Evolutionary conservation across 2,797 vertebrate genomes (phyloP), one percentile per base, ranked within the genome.

Genomic region (Acipenser ruthenus): DNA sequence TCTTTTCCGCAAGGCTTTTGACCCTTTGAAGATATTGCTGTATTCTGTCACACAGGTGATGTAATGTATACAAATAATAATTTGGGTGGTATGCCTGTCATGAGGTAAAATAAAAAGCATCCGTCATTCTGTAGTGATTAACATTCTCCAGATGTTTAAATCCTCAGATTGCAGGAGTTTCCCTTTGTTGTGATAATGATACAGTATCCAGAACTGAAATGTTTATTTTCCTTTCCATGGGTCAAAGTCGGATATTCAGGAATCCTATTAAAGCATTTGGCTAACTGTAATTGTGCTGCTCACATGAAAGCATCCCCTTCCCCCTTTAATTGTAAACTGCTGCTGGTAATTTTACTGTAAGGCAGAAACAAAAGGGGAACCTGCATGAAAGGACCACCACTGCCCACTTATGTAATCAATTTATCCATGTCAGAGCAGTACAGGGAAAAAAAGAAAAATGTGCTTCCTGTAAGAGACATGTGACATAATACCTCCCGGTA

Each of bases 131-230:
- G 84, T 84, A 86, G 84, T 88, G 89, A 93, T 93, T 92, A 94
- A 93, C 88, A 76, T 80, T 84, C 86, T 92, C 92, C 90, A 92
- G 92, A 94, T 92, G 92, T 90, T 85, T 86, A 84, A 82, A 83
- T 90, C 87, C 84, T 93, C 90, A 69, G 83, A 86, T 93, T 93
- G 92, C 91, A 90, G 86, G 86, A 90, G 87, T 89, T 87, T 87
- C 79, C 76, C 89, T 93, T 92, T 91, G 91, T 92, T 92, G 91
- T 92, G 89, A 90, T 92, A 92, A 92, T 92, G 90, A 91, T 87
- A 89, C 88, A 89, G 88, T 91, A 90, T 86, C 86, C 92, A 88
- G 87, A 89, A 85, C 83, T 83, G 86, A 88, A 90, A 86, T 89
- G 90, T 92, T 94, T 92, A 90, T 91, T 90, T 90, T 91, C 70